Base-by-base conservation (phyloP, 2,113 vertebrate genomes). In the Burhinus oedicnemus region DNA sequence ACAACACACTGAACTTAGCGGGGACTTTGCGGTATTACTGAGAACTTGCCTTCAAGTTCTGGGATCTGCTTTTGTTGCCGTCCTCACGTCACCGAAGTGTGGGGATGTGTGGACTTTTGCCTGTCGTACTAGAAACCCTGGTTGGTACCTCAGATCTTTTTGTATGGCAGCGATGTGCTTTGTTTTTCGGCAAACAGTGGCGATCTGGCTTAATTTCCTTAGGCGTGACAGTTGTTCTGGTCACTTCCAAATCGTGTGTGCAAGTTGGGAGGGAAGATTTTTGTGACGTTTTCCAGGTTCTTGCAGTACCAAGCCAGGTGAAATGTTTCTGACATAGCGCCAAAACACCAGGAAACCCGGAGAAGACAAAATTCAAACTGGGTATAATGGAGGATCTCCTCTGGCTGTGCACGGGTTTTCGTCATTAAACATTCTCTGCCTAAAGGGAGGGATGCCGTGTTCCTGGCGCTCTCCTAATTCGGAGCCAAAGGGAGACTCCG, bases 301-400 rank as follows among this genome's bases (percentile, higher is more conserved):
- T 80, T 57, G 55, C 23, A 69, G 14, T 66, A 27, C 11, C 20
- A 23, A 87, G 82, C 15, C 19, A 22, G 25, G 6, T 54, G 36
- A 83, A 81, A 40, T 0, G 0, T 32, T 77, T 54, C 55, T 81
- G 76, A 66, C 10, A 0, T 38, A 45, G 61, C 0, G 5, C 38
- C 30, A 49, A 70, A 74, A 12, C 64, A 61, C 49, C 20, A 15
- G 61, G 65, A 87, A 70, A 44, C 30, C 34, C 16, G 26, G 60
- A 78, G 74, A 49, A 55, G 36, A 52, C 15, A 62, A 27, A 76
- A 71, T 19, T 77, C 47, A 15, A 60, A 19, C 22, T 5, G 22
- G 40, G 11, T 19, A 2, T 61, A 70, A 12, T 30, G 72, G 52
- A 77, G 47, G 30, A 52, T 87, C 49, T 91, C 54, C 34, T 68